Percentiles rank a stretch among this genome's conserved stretches.
phyloP scores from a whole-genome alignment of 1,140 invertebrate genomes.

The Hyles vespertilio region DNA sequence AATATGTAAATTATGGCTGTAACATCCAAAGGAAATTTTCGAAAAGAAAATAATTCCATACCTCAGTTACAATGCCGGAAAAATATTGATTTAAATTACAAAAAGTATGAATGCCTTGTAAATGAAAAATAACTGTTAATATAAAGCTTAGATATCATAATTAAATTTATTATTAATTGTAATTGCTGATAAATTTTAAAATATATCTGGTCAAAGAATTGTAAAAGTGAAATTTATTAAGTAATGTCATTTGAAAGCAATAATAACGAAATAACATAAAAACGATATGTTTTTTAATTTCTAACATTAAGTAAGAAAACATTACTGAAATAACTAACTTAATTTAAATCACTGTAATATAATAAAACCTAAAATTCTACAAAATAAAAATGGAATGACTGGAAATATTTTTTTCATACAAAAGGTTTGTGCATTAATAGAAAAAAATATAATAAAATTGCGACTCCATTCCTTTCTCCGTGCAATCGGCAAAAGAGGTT shows the following conservation, averaged over 20 bases:
- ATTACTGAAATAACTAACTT: not conserved
- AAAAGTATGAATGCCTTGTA: too few relatives aligned
- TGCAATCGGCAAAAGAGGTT: not conserved
- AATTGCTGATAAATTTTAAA: too few relatives aligned
- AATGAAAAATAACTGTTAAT: too few relatives aligned
- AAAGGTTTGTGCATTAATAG: constrained; percentile 26
- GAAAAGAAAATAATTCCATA: too few relatives aligned
- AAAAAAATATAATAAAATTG: constrained; percentile 13
- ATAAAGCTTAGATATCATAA: too few relatives aligned
- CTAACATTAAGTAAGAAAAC: not conserved
- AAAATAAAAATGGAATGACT: constrained; percentile 27
- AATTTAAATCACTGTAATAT: constrained; percentile 6
- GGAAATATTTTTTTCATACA: constrained; percentile 26
- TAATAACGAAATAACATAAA: constrained; percentile 3
- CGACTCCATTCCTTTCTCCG: not conserved
- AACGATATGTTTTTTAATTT: not conserved
- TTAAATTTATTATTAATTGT: too few relatives aligned
- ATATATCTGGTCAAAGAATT: too few relatives aligned
- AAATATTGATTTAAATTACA: too few relatives aligned
- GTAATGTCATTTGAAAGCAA: not conserved
- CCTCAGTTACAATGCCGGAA: too few relatives aligned
- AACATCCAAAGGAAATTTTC: not conserved
- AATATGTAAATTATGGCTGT: not conserved
- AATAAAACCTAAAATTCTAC: constrained; percentile 17
- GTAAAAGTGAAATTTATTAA: too few relatives aligned